Percentiles rank a stretch among this genome's conserved stretches.
These are phyloP conservation scores for Bufotes viridis DNA, from an alignment of 2,797 vertebrate species.

Conservation along the genomic window DNA sequence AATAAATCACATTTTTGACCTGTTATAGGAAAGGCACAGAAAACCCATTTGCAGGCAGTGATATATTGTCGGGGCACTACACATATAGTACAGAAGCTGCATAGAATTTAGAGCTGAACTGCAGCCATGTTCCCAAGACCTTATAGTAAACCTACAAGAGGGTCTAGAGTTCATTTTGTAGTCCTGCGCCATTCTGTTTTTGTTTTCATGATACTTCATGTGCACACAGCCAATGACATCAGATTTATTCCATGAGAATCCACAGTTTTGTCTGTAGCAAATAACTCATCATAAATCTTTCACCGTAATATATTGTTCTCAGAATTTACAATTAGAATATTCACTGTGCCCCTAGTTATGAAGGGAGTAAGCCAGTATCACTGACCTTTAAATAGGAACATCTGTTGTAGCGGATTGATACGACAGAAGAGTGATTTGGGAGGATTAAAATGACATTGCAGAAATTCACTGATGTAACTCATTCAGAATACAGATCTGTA, in stretches of 20 bases:
- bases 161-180: no score
- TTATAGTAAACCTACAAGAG: no score
- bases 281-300: neutral
- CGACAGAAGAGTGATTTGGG: neutral
- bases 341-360: neutral
- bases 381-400: neutral
- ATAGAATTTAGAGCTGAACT: no score
- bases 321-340: neutral
- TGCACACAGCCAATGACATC: neutral
- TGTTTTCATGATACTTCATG: no score
- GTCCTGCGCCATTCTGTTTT: no score
- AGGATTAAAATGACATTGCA: constrained; percentile 27
- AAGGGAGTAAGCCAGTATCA: neutral
- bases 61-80: no score
- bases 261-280: neutral
- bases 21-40: no score
- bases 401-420: constrained; percentile 11
- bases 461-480: neutral
- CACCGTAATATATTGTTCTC: neutral
- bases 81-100: no score
- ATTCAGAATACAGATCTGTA: neutral
- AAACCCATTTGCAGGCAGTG: no score
- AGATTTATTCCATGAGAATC: neutral
- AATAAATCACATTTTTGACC: no score
- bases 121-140: no score